Conservation (phyloP, 2,797 vertebrate species). For the Oceanodroma leucorhoa region DNA sequence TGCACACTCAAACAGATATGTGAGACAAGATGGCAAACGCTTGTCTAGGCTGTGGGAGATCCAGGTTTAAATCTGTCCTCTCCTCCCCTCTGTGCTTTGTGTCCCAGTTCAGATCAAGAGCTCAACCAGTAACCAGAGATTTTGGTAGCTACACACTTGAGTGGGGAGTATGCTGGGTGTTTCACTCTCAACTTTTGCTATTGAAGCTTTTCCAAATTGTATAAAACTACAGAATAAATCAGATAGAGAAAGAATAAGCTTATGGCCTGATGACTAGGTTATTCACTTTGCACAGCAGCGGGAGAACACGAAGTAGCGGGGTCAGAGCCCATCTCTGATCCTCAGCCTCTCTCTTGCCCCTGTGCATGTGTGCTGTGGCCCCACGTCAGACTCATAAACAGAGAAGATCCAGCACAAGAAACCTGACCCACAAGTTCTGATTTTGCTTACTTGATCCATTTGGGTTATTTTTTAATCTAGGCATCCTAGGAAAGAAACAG, state of each 20-base stretch:
- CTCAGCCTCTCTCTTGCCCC: not conserved
- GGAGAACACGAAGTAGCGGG: not conserved
- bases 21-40: not conserved
- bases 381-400: not conserved
- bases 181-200: not conserved
- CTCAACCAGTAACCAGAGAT: not conserved
- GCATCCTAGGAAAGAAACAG: not conserved
- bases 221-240: not conserved
- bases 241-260: not conserved
- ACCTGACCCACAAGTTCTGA: not conserved
- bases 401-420: not conserved
- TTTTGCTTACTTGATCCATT: not conserved
- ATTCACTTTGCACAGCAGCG: not conserved
- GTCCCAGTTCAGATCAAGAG: not conserved
- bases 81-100: not conserved
- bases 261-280: not conserved
- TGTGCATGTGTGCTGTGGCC: not conserved
- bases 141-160: not conserved
- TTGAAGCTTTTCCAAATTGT: not conserved
- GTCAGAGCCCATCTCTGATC: not conserved
- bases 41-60: not conserved
- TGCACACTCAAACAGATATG: rapidly evolving
- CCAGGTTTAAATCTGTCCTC: not conserved
- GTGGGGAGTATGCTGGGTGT: not conserved
- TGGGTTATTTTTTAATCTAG: not conserved